These are phyloP conservation scores for Laspeyria flexula DNA, from an alignment of 2,888 invertebrate species.

Conservation along the genomic window DNA sequence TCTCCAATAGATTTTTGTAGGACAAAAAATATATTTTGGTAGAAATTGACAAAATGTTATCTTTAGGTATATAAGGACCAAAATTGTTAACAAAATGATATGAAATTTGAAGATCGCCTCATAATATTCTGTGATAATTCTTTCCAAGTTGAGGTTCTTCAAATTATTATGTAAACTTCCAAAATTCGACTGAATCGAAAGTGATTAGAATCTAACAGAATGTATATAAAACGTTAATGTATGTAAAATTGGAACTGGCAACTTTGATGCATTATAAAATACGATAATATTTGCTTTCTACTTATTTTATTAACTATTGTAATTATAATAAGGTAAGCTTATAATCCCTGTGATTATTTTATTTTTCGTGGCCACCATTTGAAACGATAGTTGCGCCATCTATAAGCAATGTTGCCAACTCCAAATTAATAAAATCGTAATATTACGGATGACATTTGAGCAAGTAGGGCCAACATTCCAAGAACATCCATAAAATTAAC, in stretches of 20 bases:
- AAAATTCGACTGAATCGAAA: constrained; percentile 51
- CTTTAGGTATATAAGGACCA: constrained; percentile 37
- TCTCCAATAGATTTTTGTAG: constrained; percentile 56
- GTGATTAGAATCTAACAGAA: constrained; percentile 46
- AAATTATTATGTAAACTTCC: constrained; percentile 56
- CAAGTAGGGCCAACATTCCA: constrained; percentile 74
- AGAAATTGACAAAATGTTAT: constrained; percentile 39
- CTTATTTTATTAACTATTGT: neutral
- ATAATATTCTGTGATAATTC: constrained; percentile 84
- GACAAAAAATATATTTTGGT: constrained; percentile 50
- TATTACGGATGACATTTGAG: constrained; percentile 74
- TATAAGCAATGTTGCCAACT: constrained; percentile 32
- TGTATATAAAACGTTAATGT: constrained; percentile 49
- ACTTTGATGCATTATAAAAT: constrained; percentile 5
- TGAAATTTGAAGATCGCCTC: constrained; percentile 78
- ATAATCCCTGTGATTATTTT: neutral
- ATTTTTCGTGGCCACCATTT: neutral
- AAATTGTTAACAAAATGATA: constrained; percentile 36
- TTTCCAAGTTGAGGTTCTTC: constrained; percentile 83
- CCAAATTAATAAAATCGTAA: constrained; percentile 28
- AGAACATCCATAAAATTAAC: constrained; percentile 61
- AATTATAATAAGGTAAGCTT: neutral
- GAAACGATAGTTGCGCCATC: neutral
- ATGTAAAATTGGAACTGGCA: constrained; percentile 29
- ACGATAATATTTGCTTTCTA: neutral